Percentiles rank a stretch among this genome's conserved stretches.
These are phyloP conservation scores for Drosophila malerkotliana DNA, from an alignment of 1,140 invertebrate species.

Conservation along the genomic window DNA sequence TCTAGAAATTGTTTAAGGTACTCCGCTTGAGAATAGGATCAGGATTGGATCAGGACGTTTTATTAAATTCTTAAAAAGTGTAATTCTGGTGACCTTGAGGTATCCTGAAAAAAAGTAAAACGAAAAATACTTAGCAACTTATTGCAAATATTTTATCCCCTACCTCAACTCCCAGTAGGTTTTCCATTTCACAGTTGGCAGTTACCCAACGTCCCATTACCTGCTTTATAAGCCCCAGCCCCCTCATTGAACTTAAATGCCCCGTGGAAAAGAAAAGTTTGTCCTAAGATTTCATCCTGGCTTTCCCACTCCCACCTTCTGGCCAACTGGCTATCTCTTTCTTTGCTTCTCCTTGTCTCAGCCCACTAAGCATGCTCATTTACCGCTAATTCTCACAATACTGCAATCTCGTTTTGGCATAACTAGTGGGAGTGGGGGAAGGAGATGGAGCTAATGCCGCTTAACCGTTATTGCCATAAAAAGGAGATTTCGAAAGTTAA, in stretches of 20 bases:
- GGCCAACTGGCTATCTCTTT: background rate
- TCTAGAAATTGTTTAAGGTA: too few relatives aligned
- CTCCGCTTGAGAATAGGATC: too few relatives aligned
- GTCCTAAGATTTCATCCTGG: constrained; percentile 10
- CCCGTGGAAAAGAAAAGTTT: constrained; percentile 58
- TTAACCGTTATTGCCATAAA: constrained; percentile 57
- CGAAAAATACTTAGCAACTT: background rate
- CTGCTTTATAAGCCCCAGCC: constrained; percentile 30
- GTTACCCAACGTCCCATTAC: constrained; percentile 45
- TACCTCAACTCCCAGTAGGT: background rate
- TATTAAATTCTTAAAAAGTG: background rate
- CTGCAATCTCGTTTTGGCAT: constrained; percentile 60
- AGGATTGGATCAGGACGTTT: too few relatives aligned
- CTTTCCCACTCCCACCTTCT: background rate
- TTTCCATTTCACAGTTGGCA: constrained; percentile 71
- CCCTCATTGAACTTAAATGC: constrained; percentile 45
- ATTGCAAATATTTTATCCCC: background rate
- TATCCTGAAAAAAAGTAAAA: background rate
- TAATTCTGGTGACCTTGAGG: constrained; percentile 13
- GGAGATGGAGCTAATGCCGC: constrained; percentile 63
- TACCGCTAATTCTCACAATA: constrained; percentile 74
- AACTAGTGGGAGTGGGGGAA: constrained; percentile 13
- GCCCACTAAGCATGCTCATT: constrained; percentile 73
- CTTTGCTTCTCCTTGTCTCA: constrained; percentile 32
- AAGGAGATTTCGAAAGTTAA: constrained; percentile 41